phyloP scores from a whole-genome alignment of 2,113 vertebrate genomes.

The Phylloscopus trochilus region DNA sequence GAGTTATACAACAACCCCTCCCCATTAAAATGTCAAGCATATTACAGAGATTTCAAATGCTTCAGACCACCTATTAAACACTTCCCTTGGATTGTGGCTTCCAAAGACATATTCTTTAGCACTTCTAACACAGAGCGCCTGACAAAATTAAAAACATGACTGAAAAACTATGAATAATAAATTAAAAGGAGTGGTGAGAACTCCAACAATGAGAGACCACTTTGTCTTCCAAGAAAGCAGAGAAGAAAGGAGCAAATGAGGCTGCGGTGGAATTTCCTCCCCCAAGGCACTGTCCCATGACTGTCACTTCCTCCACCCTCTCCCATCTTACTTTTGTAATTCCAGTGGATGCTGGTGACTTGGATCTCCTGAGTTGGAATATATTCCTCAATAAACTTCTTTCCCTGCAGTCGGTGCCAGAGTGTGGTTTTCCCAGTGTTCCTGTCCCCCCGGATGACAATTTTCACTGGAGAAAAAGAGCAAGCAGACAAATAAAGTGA shows the following conservation, averaged over 20 bases:
- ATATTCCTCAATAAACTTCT: slow-evolving; percentile 96
- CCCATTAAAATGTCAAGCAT: neutral
- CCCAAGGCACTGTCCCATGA: neutral
- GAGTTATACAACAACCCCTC: neutral
- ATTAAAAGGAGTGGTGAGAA: neutral
- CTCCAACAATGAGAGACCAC: neutral
- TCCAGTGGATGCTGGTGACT: slow-evolving; percentile 99
- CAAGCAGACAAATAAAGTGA: neutral
- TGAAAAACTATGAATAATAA: neutral
- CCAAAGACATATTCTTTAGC: neutral
- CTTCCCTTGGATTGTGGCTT: neutral
- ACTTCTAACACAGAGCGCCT: neutral
- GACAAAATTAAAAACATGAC: neutral
- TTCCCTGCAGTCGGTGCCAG: slow-evolving; percentile 96
- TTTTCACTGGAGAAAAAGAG: slow-evolving; percentile 86
- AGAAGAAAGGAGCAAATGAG: neutral
- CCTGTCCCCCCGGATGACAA: slow-evolving; percentile 94
- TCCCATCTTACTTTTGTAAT: slow-evolving; percentile 91
- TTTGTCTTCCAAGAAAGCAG: neutral
- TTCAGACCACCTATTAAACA: neutral
- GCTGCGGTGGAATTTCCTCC: neutral
- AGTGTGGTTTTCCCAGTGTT: slow-evolving; percentile 97
- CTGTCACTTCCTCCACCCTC: neutral
- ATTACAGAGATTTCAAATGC: neutral
- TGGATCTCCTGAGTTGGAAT: slow-evolving; percentile 99